Conservation (phyloP, 2,797 vertebrate genomes). For the Ptychobarbus kaznakovi region DNA sequence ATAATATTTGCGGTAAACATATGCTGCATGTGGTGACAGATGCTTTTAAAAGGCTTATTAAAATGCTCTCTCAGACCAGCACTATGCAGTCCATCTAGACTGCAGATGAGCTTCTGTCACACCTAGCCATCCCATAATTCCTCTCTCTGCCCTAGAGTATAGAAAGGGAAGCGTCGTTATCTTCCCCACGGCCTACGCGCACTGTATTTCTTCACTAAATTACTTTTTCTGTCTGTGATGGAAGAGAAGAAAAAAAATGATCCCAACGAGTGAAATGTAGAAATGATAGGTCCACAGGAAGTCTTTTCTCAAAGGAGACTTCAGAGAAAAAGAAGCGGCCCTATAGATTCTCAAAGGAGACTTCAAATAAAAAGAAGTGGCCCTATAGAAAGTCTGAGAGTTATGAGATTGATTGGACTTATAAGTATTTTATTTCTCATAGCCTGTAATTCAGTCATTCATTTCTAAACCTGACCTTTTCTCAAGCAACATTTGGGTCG, state of each 20-base stretch:
- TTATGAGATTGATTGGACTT: slow-evolving; percentile 50
- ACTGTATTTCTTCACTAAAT: slow-evolving; percentile 75
- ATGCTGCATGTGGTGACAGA: slow-evolving; percentile 49
- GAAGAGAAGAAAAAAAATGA: slow-evolving; percentile 68
- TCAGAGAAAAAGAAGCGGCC: slow-evolving; percentile 36
- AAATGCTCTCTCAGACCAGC: slow-evolving; percentile 30
- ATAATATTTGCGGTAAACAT: slow-evolving; percentile 47
- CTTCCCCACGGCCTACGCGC: slow-evolving; percentile 67
- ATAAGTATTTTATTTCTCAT: slow-evolving; percentile 40
- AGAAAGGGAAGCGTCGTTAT: slow-evolving; percentile 70
- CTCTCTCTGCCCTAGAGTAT: slow-evolving; percentile 54
- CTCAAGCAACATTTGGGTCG: slow-evolving; percentile 10
- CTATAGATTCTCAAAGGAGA: slow-evolving; percentile 48
- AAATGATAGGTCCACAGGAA: slow-evolving; percentile 66
- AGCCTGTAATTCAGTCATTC: slow-evolving; percentile 42
- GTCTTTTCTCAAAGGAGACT: slow-evolving; percentile 46
- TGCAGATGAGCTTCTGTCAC: slow-evolving; percentile 65
- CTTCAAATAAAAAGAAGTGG: slow-evolving; percentile 33
- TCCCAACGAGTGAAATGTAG: slow-evolving; percentile 71
- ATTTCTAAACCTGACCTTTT: slow-evolving; percentile 42
- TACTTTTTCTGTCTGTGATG: slow-evolving; percentile 74
- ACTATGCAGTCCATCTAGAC: slow-evolving; percentile 57
- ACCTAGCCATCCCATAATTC: slow-evolving; percentile 65
- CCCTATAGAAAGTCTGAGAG: slow-evolving; percentile 41
- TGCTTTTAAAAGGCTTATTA: slow-evolving; percentile 50